Evolutionary conservation across 2,113 vertebrate species (phyloP).

Genomic region (Merops nubicus): DNA sequence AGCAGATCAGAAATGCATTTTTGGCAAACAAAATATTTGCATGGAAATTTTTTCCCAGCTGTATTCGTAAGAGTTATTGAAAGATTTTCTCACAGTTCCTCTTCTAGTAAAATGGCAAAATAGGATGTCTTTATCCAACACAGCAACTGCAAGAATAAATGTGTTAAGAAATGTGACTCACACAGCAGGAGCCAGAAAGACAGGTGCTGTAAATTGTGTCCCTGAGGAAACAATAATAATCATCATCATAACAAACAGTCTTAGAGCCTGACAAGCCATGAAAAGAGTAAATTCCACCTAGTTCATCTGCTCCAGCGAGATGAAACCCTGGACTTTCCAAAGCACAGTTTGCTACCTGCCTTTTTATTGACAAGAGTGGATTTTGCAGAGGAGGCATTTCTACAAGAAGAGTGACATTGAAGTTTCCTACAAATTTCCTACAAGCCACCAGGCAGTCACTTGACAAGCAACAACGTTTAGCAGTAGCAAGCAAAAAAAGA

Average conservation of each 20-base stretch:
- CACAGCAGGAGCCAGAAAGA: background rate
- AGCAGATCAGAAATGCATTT: background rate
- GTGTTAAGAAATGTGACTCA: background rate
- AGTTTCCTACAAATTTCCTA: background rate
- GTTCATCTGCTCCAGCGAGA: background rate
- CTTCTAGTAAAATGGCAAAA: background rate
- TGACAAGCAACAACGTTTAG: constrained; percentile 34
- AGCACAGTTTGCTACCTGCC: background rate
- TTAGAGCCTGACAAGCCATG: background rate
- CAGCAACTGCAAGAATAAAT: background rate
- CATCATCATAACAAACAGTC: background rate
- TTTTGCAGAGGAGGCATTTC: constrained; percentile 27
- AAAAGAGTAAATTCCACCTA: background rate
- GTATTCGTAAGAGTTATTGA: background rate
- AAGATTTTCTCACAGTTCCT: background rate
- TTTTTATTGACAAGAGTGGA: background rate
- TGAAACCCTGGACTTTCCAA: background rate
- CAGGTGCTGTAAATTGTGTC: background rate
- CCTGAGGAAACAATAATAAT: background rate
- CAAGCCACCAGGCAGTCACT: background rate
- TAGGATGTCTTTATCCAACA: background rate
- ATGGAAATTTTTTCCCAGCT: background rate
- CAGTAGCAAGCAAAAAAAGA: background rate
- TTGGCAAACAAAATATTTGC: constrained; percentile 14
- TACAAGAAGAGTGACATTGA: background rate